Base-by-base conservation (phyloP, 2,797 vertebrate genomes). In the Australoheros facetus region DNA sequence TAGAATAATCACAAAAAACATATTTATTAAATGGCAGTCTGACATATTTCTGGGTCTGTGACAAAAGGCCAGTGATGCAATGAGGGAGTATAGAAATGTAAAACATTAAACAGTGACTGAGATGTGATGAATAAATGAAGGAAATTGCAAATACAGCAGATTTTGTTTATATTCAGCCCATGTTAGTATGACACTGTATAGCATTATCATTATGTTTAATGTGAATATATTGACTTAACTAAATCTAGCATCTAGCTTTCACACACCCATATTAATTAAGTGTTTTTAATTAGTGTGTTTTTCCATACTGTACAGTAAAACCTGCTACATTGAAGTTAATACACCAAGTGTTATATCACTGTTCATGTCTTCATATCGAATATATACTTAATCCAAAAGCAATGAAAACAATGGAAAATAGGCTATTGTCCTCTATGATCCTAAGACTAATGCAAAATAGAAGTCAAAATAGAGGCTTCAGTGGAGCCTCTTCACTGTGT, bases 401-500 rank as follows among this genome's bases (percentile, higher is more conserved):
- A 32, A 39, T 12, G 26, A 62, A 57, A 69, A 81, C 14, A 3
- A 28, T 53, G 3, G 4, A 73, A 54, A 73, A 70, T 60, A 0
- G 7, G 21, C 30, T 69, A 62, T 56, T 42, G 23, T 34, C 19
- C 32, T 70, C 34, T 16, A 55, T 51, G 11, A 6, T 53, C 37
- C 34, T 21, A 16, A 69, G 26, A 78, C 74, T 19, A 72, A 60
- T 28, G 45, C 48, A 75, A 70, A 79, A 45, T 53, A 77, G 0
- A 80, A 26, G 45, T 37, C 55, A 77, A 75, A 84, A 17, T 5
- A n/a, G 19, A 78, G 26, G 54, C 51, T 78, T 82, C 23, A 79
- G 13, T 54, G 26, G 72, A 81, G 73, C 77, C 75, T 82, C 77
- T 80, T 83, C 73, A 58, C 59, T 66, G 73, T 59, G 77, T 58